These are phyloP conservation scores for Rhyzopertha dominica DNA, from an alignment of 1,140 invertebrate genomes.

Conservation along the genomic window DNA sequence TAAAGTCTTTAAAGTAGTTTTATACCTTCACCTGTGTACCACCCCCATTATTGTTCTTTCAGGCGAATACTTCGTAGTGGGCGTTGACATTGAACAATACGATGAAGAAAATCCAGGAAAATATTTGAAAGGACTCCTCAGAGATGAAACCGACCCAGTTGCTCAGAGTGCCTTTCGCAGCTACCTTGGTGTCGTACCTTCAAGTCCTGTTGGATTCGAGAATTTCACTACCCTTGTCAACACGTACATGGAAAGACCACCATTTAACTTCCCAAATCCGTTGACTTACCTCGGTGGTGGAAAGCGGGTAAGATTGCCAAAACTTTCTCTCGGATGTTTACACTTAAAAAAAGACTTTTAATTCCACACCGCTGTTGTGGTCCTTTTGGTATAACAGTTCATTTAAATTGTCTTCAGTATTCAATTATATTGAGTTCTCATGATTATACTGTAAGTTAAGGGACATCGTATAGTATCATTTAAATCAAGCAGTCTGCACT, in stretches of 20 bases:
- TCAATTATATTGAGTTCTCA: no score
- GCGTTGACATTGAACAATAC: conserved; percentile 85
- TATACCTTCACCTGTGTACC: no score
- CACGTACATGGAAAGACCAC: conserved; percentile 68
- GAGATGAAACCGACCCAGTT: conserved; percentile 53
- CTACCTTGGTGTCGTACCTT: conserved; percentile 70
- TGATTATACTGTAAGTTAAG: no score
- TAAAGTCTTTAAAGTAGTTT: no score
- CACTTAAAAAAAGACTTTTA: no score
- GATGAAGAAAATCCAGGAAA: conserved; percentile 66
- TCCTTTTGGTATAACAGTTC: no score
- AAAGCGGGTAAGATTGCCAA: conserved; percentile 70
- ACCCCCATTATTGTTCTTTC: no score
- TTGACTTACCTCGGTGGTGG: conserved; percentile 61
- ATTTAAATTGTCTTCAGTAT: no score
- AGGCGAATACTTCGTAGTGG: conserved; percentile 87
- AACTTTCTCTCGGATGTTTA: no score
- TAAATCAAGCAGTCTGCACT: no score
- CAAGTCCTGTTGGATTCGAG: conserved; percentile 64
- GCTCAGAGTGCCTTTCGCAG: conserved; percentile 60
- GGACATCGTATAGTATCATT: no score
- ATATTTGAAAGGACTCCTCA: conserved; percentile 68
- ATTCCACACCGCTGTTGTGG: no score
- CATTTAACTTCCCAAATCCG: conserved; percentile 82
- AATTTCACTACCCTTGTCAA: conserved; percentile 74